phyloP scores from a whole-genome alignment of 2,797 vertebrate species.

The Lithobates sylvaticus region DNA sequence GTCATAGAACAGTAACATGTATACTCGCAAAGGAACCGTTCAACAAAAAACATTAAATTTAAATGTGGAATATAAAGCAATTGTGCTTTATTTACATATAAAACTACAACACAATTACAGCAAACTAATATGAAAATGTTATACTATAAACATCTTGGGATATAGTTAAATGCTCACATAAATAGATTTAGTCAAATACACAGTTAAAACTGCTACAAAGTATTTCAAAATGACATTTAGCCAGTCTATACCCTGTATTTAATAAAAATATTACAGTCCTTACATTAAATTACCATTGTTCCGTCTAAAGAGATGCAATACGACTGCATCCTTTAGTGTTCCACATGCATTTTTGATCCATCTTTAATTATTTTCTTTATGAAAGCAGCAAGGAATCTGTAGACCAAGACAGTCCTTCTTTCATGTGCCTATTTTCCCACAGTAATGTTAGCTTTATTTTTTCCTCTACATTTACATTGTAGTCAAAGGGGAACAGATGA shows the following conservation, averaged over 20 bases:
- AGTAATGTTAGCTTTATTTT: no score
- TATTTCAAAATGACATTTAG: not conserved
- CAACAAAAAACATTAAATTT: not conserved
- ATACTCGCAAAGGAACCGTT: constrained; percentile 13
- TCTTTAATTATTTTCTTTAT: not conserved
- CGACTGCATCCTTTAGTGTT: not conserved
- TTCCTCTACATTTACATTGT: no score
- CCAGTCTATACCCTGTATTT: not conserved
- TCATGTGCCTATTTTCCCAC: no score
- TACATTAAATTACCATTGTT: not conserved
- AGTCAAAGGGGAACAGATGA: no score
- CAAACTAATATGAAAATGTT: constrained; percentile 10
- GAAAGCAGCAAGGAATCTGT: no score
- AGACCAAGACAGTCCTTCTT: no score
- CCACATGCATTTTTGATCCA: not conserved
- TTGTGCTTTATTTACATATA: constrained; percentile 31
- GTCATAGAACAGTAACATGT: constrained; percentile 6
- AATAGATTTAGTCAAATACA: not conserved
- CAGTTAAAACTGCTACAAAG: not conserved
- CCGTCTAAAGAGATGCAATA: not conserved
- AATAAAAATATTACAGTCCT: not conserved
- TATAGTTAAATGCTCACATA: not conserved
- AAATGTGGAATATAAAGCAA: constrained; percentile 13
- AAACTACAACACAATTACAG: constrained; percentile 21
- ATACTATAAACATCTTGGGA: not conserved